Evolutionary conservation across 2,797 vertebrate species (phyloP).

Genomic region (Diceros bicornis): DNA sequence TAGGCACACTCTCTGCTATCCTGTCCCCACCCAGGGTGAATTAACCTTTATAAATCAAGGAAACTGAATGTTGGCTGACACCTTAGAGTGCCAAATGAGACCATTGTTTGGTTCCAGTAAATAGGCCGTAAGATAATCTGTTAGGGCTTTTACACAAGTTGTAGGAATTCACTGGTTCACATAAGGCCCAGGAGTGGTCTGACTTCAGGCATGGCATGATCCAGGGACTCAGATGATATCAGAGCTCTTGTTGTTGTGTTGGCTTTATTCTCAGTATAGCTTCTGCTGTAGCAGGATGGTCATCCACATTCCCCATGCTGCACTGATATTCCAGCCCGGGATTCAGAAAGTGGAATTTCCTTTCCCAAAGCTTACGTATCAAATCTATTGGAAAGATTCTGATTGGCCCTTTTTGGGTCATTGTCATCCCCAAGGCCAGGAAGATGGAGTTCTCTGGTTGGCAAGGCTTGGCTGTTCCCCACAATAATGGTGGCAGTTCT

Average conservation of each 20-base stretch:
- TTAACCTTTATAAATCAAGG: slow-evolving; percentile 19
- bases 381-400: background rate
- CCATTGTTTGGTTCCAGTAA: background rate
- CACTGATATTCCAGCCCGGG: background rate
- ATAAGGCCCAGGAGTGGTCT: background rate
- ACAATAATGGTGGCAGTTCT: background rate
- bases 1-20: background rate
- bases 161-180: background rate
- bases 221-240: background rate
- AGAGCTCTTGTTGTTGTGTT: background rate
- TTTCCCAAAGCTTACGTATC: background rate
- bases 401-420: background rate
- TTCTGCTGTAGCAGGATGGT: background rate
- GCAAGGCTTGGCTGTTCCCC: background rate
- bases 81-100: background rate
- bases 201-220: background rate
- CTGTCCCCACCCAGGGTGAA: background rate
- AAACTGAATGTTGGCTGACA: background rate
- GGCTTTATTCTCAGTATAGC: background rate
- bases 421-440: background rate
- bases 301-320: background rate
- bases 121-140: background rate
- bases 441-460: background rate
- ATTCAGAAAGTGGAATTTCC: background rate
- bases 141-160: background rate